Conservation (phyloP, 2,888 invertebrate genomes). For the Drepana falcataria region DNA sequence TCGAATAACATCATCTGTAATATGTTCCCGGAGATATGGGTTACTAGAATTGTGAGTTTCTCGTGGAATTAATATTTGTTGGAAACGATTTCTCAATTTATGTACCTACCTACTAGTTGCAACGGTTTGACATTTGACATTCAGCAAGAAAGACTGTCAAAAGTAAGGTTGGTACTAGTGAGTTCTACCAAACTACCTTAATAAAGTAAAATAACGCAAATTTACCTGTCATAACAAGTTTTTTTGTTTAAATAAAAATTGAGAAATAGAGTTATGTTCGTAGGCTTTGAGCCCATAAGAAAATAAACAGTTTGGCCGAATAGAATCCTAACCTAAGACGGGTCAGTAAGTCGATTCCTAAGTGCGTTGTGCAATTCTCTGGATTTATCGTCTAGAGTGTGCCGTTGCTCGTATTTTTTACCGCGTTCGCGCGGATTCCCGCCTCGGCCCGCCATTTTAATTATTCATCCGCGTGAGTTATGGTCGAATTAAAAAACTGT, state of each 20-base stretch:
- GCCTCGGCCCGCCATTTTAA: constrained; percentile 70
- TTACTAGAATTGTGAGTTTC: constrained; percentile 10
- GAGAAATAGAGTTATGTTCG: too few species aligned
- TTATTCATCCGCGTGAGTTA: constrained; percentile 79
- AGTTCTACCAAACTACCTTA: too few species aligned
- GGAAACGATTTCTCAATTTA: neutral
- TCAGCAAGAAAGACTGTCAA: neutral
- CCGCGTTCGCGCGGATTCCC: constrained; percentile 62
- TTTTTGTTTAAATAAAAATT: too few species aligned
- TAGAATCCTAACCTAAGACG: too few species aligned
- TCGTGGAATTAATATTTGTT: neutral
- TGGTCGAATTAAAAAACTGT: constrained; percentile 80
- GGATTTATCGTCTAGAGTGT: constrained; percentile 64
- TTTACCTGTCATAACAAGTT: too few species aligned
- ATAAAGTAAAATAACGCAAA: too few species aligned
- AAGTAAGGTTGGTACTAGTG: too few species aligned
- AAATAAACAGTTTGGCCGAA: too few species aligned
- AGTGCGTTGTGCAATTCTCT: constrained; percentile 70
- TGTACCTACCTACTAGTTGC: too few species aligned
- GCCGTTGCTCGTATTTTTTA: constrained; percentile 56
- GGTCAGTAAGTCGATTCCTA: constrained; percentile 45
- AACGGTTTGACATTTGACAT: neutral
- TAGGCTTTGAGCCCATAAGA: too few species aligned
- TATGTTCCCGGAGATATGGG: constrained; percentile 41
- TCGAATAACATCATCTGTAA: constrained; percentile 31